Conservation (phyloP, 2,113 vertebrate genomes). For the Gasterosteus nipponicus region DNA sequence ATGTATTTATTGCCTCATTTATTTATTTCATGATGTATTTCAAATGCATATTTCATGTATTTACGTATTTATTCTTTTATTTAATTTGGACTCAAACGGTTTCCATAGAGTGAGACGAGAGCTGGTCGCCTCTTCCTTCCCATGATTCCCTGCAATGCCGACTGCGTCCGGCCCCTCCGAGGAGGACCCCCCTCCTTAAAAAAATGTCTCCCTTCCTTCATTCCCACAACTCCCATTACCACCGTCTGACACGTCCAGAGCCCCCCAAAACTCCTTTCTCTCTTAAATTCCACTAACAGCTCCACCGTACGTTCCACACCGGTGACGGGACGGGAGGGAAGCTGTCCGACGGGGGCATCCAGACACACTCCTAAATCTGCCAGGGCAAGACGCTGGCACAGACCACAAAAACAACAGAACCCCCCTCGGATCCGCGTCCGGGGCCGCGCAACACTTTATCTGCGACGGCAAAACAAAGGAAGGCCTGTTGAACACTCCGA, state of each 20-base stretch:
- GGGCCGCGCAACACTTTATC: constrained; percentile 64
- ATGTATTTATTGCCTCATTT: too few relatives aligned
- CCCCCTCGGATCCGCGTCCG: constrained; percentile 19
- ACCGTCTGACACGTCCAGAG: constrained; percentile 42
- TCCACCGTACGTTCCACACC: neutral
- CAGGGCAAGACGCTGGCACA: constrained; percentile 54
- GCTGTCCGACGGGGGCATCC: constrained; percentile 58
- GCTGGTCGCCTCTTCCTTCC: constrained; percentile 21
- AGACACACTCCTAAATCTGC: constrained; percentile 69
- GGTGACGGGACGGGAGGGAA: constrained; percentile 52
- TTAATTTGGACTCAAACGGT: too few relatives aligned
- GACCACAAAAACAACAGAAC: constrained; percentile 63
- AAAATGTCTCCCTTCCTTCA: constrained; percentile 40
- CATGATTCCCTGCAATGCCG: constrained; percentile 32
- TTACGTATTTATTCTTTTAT: too few relatives aligned
- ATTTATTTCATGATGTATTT: too few relatives aligned
- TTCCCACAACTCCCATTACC: constrained; percentile 63
- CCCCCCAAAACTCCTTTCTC: constrained; percentile 24
- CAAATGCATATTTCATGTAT: too few relatives aligned
- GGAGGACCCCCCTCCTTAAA: constrained; percentile 23
- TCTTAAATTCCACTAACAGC: too few relatives aligned
- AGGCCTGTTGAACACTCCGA: constrained; percentile 48
- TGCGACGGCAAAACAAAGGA: constrained; percentile 67
- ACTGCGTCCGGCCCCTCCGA: constrained; percentile 35
- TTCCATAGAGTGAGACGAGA: too few relatives aligned